Percentiles rank a stretch among this genome's conserved stretches.
phyloP scores from a whole-genome alignment of 2,888 invertebrate species.

The Amblyjoppa proteus region DNA sequence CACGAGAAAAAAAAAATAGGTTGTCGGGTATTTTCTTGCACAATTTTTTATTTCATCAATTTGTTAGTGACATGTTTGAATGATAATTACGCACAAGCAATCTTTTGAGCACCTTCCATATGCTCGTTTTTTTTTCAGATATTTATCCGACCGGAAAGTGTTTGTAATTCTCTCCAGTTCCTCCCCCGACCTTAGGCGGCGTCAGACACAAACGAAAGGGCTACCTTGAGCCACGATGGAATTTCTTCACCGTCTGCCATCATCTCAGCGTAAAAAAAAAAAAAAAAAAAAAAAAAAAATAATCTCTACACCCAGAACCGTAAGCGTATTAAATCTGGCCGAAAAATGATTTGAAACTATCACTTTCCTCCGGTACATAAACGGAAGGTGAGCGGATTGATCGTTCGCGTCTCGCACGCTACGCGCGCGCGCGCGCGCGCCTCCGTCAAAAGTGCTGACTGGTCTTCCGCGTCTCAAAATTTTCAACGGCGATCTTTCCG shows the following conservation, averaged over 20 bases:
- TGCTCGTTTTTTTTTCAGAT: no score
- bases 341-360: slow-evolving; percentile 21
- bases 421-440: background rate
- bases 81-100: no score
- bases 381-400: background rate
- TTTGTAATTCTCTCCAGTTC: no score
- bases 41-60: no score
- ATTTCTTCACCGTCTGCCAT: slow-evolving; percentile 26
- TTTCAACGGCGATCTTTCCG: background rate
- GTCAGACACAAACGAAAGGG: no score
- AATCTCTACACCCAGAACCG: background rate
- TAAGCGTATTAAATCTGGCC: slow-evolving; percentile 4
- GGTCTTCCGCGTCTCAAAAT: background rate
- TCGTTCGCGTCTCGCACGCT: background rate
- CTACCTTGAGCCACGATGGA: slow-evolving; percentile 24
- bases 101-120: no score
- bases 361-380: slow-evolving; percentile 23
- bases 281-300: background rate
- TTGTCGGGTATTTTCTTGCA: no score
- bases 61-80: no score
- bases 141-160: no score
- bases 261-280: background rate
- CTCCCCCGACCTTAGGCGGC: no score
- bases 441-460: background rate
- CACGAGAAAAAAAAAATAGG: no score